phyloP scores from a whole-genome alignment of 2,113 vertebrate species.

The Isichthys henryi region DNA sequence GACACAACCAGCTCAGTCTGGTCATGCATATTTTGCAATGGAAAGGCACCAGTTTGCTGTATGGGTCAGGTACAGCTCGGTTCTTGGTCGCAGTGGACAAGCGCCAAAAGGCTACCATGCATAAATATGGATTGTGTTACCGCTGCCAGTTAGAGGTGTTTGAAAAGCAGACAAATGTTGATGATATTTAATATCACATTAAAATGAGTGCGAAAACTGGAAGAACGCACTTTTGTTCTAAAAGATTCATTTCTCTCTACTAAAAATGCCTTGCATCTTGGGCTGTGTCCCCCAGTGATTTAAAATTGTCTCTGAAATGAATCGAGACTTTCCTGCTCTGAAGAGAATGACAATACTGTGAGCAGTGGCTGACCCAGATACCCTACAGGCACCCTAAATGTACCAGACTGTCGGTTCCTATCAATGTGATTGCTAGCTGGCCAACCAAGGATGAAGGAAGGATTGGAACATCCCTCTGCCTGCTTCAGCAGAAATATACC shows the following conservation, averaged over 20 bases:
- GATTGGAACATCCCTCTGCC: not conserved
- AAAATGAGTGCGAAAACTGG: not conserved
- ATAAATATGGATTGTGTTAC: not conserved
- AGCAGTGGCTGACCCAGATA: not conserved
- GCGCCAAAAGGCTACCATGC: not conserved
- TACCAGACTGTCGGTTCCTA: not conserved
- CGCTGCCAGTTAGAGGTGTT: not conserved
- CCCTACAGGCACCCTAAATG: not conserved
- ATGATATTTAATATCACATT: not conserved
- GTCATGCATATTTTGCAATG: not conserved
- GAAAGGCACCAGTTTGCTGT: not conserved
- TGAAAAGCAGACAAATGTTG: not conserved
- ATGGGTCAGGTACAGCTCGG: not conserved
- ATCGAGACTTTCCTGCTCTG: not conserved
- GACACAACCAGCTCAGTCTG: not conserved
- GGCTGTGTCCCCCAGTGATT: not conserved
- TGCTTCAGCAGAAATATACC: not conserved
- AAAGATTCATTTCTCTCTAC: not conserved
- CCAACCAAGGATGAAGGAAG: not conserved
- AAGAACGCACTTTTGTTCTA: not conserved
- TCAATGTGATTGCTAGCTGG: not conserved
- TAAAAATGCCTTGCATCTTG: not conserved
- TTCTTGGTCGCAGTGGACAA: not conserved
- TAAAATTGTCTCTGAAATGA: not conserved
- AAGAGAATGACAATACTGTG: not conserved